These are phyloP conservation scores for Plutella xylostella DNA, from an alignment of 2,888 invertebrate species.

Conservation along the genomic window DNA sequence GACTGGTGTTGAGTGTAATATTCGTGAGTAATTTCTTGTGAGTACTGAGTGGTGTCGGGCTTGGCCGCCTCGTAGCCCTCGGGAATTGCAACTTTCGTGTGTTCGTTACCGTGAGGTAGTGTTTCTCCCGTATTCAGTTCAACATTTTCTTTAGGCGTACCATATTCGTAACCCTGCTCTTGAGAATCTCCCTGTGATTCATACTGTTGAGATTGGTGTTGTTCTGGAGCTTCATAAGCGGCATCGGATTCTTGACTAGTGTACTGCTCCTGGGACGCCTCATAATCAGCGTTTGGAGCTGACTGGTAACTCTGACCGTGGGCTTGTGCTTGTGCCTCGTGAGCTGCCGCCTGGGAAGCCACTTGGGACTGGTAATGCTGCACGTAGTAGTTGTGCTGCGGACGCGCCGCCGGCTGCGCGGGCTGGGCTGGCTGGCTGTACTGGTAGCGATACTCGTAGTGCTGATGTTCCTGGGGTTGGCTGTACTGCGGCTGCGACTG, in stretches of 20 bases:
- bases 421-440: no score
- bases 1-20: slow-evolving; percentile 31
- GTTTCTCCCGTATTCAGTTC: background rate
- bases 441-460: slow-evolving; percentile 46
- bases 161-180: background rate
- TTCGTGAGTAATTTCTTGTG: slow-evolving; percentile 15
- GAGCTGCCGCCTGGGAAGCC: slow-evolving; percentile 19
- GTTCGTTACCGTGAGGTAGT: background rate
- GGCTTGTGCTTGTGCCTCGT: slow-evolving; percentile 20
- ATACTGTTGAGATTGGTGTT: slow-evolving; percentile 5
- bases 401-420: slow-evolving; percentile 30
- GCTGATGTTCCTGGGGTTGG: slow-evolving; percentile 37
- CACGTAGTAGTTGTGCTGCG: slow-evolving; percentile 40
- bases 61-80: background rate
- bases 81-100: background rate
- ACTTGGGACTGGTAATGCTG: slow-evolving; percentile 20
- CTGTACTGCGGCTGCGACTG: slow-evolving; percentile 42
- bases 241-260: slow-evolving; percentile 20
- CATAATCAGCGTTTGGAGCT: slow-evolving; percentile 27
- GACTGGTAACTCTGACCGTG: no score
- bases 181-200: slow-evolving; percentile 11
- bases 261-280: slow-evolving; percentile 27
- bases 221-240: background rate
- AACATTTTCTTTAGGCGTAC: background rate
- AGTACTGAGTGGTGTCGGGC: background rate